Conservation (phyloP, 2,797 vertebrate genomes). For the Sternarchorhynchus goeldii region DNA sequence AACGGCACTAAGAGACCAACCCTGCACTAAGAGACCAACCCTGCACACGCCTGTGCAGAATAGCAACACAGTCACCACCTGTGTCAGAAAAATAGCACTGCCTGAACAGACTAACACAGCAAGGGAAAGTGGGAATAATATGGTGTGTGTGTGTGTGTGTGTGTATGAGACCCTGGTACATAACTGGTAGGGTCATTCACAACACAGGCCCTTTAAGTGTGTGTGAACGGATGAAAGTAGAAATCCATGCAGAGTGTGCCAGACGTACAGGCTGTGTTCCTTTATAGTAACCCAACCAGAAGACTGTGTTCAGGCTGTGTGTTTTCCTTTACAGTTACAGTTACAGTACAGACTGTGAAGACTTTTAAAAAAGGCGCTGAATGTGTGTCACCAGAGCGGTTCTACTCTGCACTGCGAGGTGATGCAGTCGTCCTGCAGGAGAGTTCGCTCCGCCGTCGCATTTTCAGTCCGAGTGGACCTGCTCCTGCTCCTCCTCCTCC, state of each 20-base stretch:
- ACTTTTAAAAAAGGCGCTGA: background rate
- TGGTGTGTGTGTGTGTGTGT: slow-evolving; percentile 24
- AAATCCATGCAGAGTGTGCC: slow-evolving; percentile 4
- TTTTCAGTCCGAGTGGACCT: slow-evolving; percentile 25
- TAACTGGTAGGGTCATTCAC: too few relatives aligned
- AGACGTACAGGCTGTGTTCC: background rate
- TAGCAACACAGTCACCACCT: background rate
- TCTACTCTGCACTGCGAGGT: background rate
- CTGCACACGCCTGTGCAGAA: background rate
- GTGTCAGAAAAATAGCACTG: background rate
- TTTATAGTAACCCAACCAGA: too few relatives aligned
- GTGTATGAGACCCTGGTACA: background rate
- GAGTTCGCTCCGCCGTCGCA: background rate
- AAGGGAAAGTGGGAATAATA: background rate
- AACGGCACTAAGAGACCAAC: background rate
- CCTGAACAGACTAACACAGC: slow-evolving; percentile 1
- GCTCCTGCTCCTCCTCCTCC: slow-evolving; percentile 53
- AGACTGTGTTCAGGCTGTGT: too few relatives aligned
- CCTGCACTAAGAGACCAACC: background rate
- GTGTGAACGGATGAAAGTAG: background rate
- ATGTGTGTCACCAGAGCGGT: background rate
- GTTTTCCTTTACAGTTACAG: too few relatives aligned
- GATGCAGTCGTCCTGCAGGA: background rate
- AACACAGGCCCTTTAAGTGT: too few relatives aligned
- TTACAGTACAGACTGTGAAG: background rate